Conservation (phyloP, 2,797 vertebrate species). For the Chelonia mydas region DNA sequence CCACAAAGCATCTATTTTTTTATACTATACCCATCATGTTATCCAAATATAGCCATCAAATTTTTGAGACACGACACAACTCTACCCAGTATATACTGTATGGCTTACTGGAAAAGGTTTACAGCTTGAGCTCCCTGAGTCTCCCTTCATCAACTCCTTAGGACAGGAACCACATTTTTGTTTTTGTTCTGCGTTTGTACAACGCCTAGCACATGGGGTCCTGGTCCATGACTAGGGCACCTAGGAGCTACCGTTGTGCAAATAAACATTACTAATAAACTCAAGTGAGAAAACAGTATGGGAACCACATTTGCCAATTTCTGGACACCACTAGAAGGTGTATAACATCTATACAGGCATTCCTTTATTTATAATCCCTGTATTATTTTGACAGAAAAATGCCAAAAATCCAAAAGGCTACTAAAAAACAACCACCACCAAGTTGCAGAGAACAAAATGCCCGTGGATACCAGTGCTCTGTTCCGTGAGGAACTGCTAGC, state of each 20-base stretch:
- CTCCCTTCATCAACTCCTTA: constrained; percentile 3
- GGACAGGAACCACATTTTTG: background rate
- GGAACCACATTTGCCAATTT: constrained; percentile 45
- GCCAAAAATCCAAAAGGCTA: background rate
- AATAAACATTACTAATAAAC: background rate
- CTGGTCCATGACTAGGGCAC: background rate
- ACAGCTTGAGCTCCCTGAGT: constrained; percentile 38
- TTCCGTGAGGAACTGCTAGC: background rate
- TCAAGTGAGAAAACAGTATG: constrained; percentile 39
- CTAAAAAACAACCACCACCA: background rate
- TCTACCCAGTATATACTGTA: background rate
- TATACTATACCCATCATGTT: constrained; percentile 28
- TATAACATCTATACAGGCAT: background rate
- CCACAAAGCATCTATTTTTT: constrained; percentile 15
- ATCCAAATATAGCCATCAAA: background rate
- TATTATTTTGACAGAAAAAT: background rate
- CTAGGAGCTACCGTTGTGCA: too few relatives aligned
- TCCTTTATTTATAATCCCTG: background rate
- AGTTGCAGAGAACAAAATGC: background rate
- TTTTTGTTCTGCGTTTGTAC: background rate
- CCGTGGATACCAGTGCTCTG: background rate
- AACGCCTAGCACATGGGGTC: background rate
- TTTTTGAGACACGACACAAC: constrained; percentile 58
- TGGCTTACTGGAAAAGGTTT: constrained; percentile 16
- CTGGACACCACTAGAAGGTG: background rate